A percentile compares a stretch with the other conserved stretches of the same genome.
Conservation (phyloP, 2,797 vertebrate genomes). For the Neosalanx taihuensis region DNA sequence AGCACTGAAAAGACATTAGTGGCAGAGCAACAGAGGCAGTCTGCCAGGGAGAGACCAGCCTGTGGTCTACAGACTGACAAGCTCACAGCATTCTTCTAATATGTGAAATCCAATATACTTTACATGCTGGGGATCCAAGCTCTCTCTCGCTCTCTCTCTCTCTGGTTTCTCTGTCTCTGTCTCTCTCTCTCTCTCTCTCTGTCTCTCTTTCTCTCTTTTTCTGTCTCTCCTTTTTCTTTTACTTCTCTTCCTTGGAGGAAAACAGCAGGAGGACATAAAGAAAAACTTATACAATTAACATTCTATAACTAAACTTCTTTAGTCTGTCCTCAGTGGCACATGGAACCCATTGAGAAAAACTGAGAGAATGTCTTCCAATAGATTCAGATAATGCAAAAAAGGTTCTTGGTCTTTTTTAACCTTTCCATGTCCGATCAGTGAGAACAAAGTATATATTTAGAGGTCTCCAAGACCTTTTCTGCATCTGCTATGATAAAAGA, state of each 20-base stretch:
- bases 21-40: not conserved
- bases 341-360: not conserved
- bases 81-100: not conserved
- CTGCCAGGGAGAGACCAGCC: not conserved
- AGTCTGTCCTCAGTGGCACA: not conserved
- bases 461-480: not conserved
- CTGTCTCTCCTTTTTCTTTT: too few species aligned
- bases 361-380: not conserved
- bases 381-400: not conserved
- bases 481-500: not conserved
- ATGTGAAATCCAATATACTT: slow-evolving; percentile 5
- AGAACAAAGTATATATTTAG: not conserved
- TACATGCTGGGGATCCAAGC: not conserved
- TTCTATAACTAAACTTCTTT: not conserved
- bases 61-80: not conserved
- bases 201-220: too few species aligned
- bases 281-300: not conserved
- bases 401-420: not conserved
- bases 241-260: not conserved
- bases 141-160: not conserved
- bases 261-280: not conserved
- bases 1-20: slow-evolving; percentile 26
- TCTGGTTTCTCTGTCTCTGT: not conserved
- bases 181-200: too few species aligned
- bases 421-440: not conserved